Evolutionary conservation across 2,888 invertebrate genomes (phyloP).

Genomic region (Onthophagus sagittarius): DNA sequence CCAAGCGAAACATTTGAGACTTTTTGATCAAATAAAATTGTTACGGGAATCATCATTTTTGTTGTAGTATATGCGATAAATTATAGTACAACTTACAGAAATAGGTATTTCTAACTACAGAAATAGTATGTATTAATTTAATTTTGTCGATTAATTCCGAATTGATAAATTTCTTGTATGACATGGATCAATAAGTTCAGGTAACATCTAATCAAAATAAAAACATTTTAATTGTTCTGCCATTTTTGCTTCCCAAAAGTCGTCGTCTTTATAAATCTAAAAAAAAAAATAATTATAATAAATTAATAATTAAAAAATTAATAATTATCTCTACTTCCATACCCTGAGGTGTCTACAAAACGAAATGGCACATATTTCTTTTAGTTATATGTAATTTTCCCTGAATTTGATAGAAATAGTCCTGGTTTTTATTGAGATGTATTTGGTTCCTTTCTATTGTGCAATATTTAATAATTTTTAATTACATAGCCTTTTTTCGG

Average conservation of each 20-base stretch:
- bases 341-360: neutral
- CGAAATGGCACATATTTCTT: neutral
- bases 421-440: neutral
- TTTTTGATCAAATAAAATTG: too few relatives aligned
- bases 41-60: too few relatives aligned
- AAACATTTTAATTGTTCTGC: neutral
- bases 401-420: neutral
- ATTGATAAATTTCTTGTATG: constrained; percentile 5
- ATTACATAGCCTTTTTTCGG: neutral
- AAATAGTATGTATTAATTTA: too few relatives aligned
- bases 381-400: neutral
- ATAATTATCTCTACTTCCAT: too few relatives aligned
- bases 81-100: too few relatives aligned
- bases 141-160: neutral
- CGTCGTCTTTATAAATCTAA: neutral
- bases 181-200: neutral
- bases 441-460: neutral
- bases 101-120: too few relatives aligned
- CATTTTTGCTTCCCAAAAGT: constrained; percentile 3
- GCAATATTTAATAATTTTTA: neutral
- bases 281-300: too few relatives aligned
- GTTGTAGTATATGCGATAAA: too few relatives aligned
- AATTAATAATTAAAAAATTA: too few relatives aligned
- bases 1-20: too few relatives aligned
- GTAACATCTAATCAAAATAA: constrained; percentile 3